phyloP scores from a whole-genome alignment of 2,113 vertebrate genomes.

The Crocuta crocuta region DNA sequence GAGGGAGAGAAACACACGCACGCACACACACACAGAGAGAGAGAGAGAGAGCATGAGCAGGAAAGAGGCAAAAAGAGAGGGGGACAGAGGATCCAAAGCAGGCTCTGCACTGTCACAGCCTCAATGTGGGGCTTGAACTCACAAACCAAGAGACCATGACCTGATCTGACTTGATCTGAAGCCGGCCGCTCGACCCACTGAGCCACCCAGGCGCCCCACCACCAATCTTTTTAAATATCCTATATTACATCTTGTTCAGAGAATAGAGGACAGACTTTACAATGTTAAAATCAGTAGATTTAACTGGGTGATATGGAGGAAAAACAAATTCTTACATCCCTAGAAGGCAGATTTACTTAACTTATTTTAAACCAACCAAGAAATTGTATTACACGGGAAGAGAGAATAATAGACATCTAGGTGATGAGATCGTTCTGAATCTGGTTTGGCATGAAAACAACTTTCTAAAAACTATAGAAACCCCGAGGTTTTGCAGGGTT shows the following conservation, averaged over 20 bases:
- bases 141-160: too few relatives aligned
- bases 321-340: background rate
- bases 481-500: background rate
- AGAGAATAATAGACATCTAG: background rate
- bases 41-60: too few relatives aligned
- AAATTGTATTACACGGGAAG: background rate
- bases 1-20: too few relatives aligned
- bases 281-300: background rate
- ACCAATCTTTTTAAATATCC: background rate
- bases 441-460: background rate
- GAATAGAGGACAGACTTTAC: background rate
- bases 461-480: background rate
- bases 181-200: too few relatives aligned
- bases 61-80: too few relatives aligned
- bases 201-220: too few relatives aligned
- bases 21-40: too few relatives aligned
- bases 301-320: background rate
- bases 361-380: conserved; percentile 31
- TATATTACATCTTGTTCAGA: background rate
- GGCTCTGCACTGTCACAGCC: too few relatives aligned
- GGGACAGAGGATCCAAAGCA: too few relatives aligned
- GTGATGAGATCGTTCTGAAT: background rate
- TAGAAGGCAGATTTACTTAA: background rate
- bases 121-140: too few relatives aligned
- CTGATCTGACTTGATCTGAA: too few relatives aligned